These are phyloP conservation scores for Cephonodes hylas DNA, from an alignment of 2,888 invertebrate genomes.

Conservation along the genomic window DNA sequence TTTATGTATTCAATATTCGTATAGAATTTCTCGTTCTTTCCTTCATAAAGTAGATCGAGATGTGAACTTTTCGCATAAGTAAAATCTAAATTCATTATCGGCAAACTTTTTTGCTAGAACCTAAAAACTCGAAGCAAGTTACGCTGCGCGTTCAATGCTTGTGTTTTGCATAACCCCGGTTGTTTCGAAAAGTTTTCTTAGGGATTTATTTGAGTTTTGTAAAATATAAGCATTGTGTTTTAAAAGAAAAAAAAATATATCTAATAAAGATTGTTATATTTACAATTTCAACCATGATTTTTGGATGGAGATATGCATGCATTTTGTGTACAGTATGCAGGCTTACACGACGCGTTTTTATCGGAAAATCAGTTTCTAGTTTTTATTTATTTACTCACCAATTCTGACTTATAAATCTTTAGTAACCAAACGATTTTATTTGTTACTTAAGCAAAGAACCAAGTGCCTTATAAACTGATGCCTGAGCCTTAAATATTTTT, in stretches of 20 bases:
- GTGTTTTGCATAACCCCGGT: neutral
- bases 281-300: neutral
- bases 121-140: neutral
- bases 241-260: neutral
- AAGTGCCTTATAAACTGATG: too few relatives aligned
- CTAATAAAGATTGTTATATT: neutral
- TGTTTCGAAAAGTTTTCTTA: neutral
- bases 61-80: conserved; percentile 14
- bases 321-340: neutral
- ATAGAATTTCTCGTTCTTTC: neutral
- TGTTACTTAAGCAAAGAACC: too few relatives aligned
- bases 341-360: too few relatives aligned
- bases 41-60: neutral
- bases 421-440: too few relatives aligned
- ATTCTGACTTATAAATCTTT: too few relatives aligned
- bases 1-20: neutral
- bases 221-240: neutral
- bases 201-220: neutral
- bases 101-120: neutral
- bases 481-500: neutral
- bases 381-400: too few relatives aligned
- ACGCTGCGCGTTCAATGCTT: conserved; percentile 3
- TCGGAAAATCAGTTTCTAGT: too few relatives aligned
- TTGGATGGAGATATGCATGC: too few relatives aligned
- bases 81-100: conserved; percentile 13